A percentile compares a stretch with the other conserved stretches of the same genome.
Conservation (phyloP, 2,797 vertebrate genomes). For the Prionace glauca region DNA sequence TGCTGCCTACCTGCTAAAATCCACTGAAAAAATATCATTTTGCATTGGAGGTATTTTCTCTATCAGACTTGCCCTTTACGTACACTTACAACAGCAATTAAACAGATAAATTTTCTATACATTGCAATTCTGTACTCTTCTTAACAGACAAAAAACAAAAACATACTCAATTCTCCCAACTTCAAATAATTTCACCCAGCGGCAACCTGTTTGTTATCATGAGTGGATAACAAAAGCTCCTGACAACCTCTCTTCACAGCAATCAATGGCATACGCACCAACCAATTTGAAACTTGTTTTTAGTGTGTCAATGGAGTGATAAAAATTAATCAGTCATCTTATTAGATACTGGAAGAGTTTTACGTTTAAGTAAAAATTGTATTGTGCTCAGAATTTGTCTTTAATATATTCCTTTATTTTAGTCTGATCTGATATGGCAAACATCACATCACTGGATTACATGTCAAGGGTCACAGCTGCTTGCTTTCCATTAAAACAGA, state of each 20-base stretch:
- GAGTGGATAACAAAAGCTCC: conserved; percentile 21
- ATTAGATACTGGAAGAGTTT: not conserved
- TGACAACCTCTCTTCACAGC: not conserved
- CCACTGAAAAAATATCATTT: not conserved
- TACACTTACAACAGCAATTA: not conserved
- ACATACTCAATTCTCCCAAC: not conserved
- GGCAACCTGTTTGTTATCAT: not conserved
- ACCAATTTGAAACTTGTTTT: conserved; percentile 33
- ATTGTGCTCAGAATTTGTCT: not conserved
- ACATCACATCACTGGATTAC: not conserved
- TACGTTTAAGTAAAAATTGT: not conserved
- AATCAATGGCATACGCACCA: conserved; percentile 24
- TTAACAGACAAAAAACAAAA: not conserved
- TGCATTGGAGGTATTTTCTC: not conserved
- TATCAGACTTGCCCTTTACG: conserved; percentile 1
- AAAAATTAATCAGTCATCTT: conserved; percentile 35
- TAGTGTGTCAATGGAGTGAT: not conserved
- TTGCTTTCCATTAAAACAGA: not conserved
- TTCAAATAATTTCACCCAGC: not conserved
- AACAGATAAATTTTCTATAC: not conserved
- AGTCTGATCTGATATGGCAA: not conserved
- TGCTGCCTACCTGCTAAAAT: not conserved
- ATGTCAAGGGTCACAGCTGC: not conserved
- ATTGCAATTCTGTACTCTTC: not conserved
- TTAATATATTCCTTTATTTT: not conserved